Evolutionary conservation across 92 coral and sea anemone species (phyloP), one percentile per base, ranked within the genome.

Genomic region (Epizoanthus rinbou): DNA sequence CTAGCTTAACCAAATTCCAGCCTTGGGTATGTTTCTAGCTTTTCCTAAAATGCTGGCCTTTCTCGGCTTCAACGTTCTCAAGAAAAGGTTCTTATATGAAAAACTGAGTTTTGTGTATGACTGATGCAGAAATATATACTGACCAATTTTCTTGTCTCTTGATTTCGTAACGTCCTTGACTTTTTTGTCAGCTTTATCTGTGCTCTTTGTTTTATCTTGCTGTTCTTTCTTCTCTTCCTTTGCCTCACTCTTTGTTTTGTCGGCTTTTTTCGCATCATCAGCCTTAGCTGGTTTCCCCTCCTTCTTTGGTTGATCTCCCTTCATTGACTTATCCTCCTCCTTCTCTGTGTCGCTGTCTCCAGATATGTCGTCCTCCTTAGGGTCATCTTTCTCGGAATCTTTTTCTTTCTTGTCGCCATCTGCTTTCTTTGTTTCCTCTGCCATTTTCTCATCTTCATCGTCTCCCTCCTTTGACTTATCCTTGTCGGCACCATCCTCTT

Each of bases 141-240:
- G 16, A 78, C 82, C 82, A 39, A 78, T 78, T 78, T 78, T 78
- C 59, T 78, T 78, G 65, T 78, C 71, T 78, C 64, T 78, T 62
- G 82, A 35, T 22, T 59, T 39, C 21, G 45, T 16, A 19, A 57
- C 71, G 25, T 62, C 58, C 10, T 76, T 76, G 47, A 37, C 57
- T 0, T 60, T 39, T 57, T 76, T 59, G 57, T 19, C 70, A 19
- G 37, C 41, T 14, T 19, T 69, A 19, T 58, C 33, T 10, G 62
- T 59, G 54, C 59, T 57, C 17, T 56, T 28, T 57, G 80, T 47
- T 7, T 57, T 28, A 28, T 75, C 45, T 74, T 74, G 64, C 35
- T 56, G 21, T 33, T 14, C 43, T 67, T 33, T 67, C 73, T 25
- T 65, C 41, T 35, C 45, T 17, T 67, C 39, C 8, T 67, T 67